Percentiles rank a stretch among this genome's conserved stretches.
phyloP scores from a whole-genome alignment of 2,113 vertebrate species.

The Lagenorhynchus albirostris region DNA sequence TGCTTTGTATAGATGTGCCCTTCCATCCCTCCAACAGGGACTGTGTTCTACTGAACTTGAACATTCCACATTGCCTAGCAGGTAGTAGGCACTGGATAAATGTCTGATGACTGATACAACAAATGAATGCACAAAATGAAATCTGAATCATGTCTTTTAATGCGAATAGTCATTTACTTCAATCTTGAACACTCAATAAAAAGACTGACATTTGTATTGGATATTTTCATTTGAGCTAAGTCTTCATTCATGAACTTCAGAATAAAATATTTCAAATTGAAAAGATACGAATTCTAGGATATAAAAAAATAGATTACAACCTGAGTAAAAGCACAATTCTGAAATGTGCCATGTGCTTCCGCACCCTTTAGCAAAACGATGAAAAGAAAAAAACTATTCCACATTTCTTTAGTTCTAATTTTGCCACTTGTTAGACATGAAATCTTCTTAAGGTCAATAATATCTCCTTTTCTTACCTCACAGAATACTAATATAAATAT shows the following conservation, averaged over 20 bases:
- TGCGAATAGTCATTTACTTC: background rate
- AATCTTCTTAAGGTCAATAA: background rate
- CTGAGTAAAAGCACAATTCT: background rate
- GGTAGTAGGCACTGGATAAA: background rate
- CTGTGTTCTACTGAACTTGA: background rate
- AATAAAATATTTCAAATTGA: background rate
- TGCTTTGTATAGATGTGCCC: background rate
- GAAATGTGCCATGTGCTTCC: background rate
- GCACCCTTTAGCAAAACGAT: background rate
- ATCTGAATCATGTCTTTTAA: background rate
- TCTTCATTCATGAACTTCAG: background rate
- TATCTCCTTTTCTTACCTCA: background rate
- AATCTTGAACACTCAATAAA: background rate
- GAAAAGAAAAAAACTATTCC: slow-evolving; percentile 15
- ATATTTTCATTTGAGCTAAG: slow-evolving; percentile 6
- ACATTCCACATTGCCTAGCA: background rate
- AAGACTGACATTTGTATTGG: background rate
- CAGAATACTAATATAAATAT: background rate
- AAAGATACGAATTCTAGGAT: background rate
- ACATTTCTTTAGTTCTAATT: background rate
- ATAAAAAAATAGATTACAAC: background rate
- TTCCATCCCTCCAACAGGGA: background rate
- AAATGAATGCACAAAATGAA: background rate
- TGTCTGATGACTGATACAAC: background rate
- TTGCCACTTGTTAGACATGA: background rate